Evolutionary conservation across 2,888 invertebrate genomes (phyloP), one percentile per base, ranked within the genome.

Genomic region (Acrobasis repandana): DNA sequence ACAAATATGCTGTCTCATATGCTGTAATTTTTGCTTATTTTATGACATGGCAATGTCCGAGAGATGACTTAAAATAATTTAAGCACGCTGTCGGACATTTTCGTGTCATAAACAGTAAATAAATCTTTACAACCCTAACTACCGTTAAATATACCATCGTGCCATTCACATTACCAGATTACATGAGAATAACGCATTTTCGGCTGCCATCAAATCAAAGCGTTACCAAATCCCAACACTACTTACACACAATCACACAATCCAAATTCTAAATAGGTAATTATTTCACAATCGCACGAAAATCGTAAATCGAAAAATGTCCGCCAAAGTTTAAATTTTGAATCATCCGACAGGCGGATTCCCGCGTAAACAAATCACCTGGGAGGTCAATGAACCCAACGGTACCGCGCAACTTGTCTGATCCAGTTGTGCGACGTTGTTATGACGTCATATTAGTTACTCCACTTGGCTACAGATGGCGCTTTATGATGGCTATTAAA

Each of bases 281-380:
- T 28, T 28, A 28, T 28, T 28, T 28, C 28, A 28, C 28, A 28
- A 28, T 18, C 18, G 28, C 28, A 20, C 28, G 18, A 65, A 66
- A 72, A 65, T 75, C 76, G 76, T 77, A 75, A 80, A 79, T 72
- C 65, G 57, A 72, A 74, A 76, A 76, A 75, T 16, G 15, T 76
- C 73, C 67, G 73, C 76, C 74, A 73, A 71, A 77, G 77, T 74
- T 74, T 71, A 66, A 73, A 62, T 63, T 67, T 71, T 64, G 65
- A 77, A 74, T 70, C 76, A 73, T 76, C 70, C 68, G 75, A 70
- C 72, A 73, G 66, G 70, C 61, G 58, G 64, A 74, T 86, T 86
- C 79, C 81, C 86, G 86, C 85, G 86, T 88, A 90, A 91, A 90
- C 88, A 87, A 86, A 87, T 82, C 80, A 73, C 71, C 64, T 64